Conservation (phyloP, 2,888 invertebrate genomes). For the Luffia ferchaultella region DNA sequence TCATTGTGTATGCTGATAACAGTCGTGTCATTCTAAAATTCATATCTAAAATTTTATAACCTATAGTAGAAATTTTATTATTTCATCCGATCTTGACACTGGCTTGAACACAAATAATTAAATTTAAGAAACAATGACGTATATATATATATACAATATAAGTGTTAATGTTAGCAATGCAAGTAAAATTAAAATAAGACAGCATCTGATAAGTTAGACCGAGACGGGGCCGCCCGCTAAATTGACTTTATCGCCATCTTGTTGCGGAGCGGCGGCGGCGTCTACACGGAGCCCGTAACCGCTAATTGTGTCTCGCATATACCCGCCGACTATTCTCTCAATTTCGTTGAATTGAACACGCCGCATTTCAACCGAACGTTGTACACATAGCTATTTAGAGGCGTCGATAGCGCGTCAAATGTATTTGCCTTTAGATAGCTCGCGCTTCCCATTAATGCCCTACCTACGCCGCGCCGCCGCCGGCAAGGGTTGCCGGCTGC, state of each 20-base stretch:
- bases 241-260: slow-evolving; percentile 41
- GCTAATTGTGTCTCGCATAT: slow-evolving; percentile 24
- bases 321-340: no score
- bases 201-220: slow-evolving; percentile 9
- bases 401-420: slow-evolving; percentile 33
- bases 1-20: no score
- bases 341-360: slow-evolving; percentile 28
- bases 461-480: not conserved
- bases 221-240: slow-evolving; percentile 31
- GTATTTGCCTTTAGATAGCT: slow-evolving; percentile 43
- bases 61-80: no score
- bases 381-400: slow-evolving; percentile 34
- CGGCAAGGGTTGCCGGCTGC: not conserved
- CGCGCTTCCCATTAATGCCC: not conserved
- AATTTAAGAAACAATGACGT: no score
- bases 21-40: no score
- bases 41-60: no score
- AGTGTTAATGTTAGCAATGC: no score
- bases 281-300: not conserved
- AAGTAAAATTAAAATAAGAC: not conserved
- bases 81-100: no score
- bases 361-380: slow-evolving; percentile 28
- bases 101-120: no score
- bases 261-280: slow-evolving; percentile 19
- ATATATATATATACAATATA: no score